phyloP scores from a whole-genome alignment of 2,888 invertebrate species.

The Apotomis capreana region DNA sequence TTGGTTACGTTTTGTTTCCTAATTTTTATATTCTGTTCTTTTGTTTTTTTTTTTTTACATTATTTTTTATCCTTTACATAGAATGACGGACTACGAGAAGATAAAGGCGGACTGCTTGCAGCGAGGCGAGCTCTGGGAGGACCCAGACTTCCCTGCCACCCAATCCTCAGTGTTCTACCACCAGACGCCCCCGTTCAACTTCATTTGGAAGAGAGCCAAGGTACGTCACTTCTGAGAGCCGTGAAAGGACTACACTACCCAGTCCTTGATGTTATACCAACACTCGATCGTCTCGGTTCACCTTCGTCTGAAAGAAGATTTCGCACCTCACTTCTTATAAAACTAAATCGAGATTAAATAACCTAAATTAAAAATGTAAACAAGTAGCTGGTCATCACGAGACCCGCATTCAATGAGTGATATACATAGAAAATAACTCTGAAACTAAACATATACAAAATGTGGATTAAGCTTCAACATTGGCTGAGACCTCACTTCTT shows the following conservation, averaged over 20 bases:
- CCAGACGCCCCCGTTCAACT: slow-evolving; percentile 96
- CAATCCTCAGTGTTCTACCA: slow-evolving; percentile 96
- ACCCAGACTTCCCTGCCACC: slow-evolving; percentile 94
- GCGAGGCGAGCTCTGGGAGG: slow-evolving; percentile 93
- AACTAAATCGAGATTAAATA: too few relatives aligned
- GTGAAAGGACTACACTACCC: too few relatives aligned
- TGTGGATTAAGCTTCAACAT: too few relatives aligned
- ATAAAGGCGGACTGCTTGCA: slow-evolving; percentile 91
- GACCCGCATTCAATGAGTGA: too few relatives aligned
- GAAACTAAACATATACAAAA: too few relatives aligned
- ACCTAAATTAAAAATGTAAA: too few relatives aligned
- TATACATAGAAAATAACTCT: too few relatives aligned
- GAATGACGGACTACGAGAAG: slow-evolving; percentile 92
- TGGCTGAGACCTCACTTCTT: too few relatives aligned
- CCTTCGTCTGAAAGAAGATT: too few relatives aligned
- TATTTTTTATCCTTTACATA: slow-evolving; percentile 35
- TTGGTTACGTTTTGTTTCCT: neutral
- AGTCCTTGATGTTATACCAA: neutral
- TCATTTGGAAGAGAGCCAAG: slow-evolving; percentile 94
- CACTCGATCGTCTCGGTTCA: too few relatives aligned
- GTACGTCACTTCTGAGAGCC: slow-evolving; percentile 73
- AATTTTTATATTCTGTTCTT: neutral
- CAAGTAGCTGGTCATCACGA: too few relatives aligned
- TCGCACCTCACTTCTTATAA: too few relatives aligned
- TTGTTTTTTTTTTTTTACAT: neutral